Percentiles rank a stretch among this genome's conserved stretches.
Conservation (phyloP, 2,888 invertebrate species). For the Eupeodes latifasciatus region DNA sequence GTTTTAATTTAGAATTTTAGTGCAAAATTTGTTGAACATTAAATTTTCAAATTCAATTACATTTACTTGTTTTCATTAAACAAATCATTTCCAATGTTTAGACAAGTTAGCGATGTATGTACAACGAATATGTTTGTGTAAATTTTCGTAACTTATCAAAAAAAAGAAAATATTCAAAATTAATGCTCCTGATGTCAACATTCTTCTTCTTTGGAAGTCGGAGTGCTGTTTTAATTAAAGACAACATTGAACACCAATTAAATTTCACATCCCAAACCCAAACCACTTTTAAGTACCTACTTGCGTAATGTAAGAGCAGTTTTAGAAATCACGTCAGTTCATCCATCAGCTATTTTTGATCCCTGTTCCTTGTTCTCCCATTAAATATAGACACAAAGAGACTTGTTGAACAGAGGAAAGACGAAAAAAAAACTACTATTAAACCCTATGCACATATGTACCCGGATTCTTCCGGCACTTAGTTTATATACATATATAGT, state of each 20-base stretch:
- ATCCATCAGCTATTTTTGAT: neutral
- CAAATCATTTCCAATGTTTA: no score
- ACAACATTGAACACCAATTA: neutral
- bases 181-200: no score
- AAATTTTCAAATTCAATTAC: no score
- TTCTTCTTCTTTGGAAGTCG: no score
- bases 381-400: slow-evolving; percentile 32
- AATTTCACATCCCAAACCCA: neutral
- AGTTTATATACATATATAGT: neutral
- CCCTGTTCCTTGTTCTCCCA: neutral
- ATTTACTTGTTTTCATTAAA: no score
- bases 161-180: no score
- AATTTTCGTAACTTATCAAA: no score
- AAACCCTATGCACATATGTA: slow-evolving; percentile 5
- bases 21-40: no score
- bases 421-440: slow-evolving; percentile 29
- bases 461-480: slow-evolving; percentile 18
- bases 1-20: no score
- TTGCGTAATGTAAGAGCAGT: neutral
- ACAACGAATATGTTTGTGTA: no score
- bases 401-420: slow-evolving; percentile 1
- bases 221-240: neutral
- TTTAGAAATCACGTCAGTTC: neutral
- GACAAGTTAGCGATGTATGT: no score
- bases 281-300: no score